Evolutionary conservation across 2,888 invertebrate species (phyloP).

Genomic region (Limnephilus rhombicus): DNA sequence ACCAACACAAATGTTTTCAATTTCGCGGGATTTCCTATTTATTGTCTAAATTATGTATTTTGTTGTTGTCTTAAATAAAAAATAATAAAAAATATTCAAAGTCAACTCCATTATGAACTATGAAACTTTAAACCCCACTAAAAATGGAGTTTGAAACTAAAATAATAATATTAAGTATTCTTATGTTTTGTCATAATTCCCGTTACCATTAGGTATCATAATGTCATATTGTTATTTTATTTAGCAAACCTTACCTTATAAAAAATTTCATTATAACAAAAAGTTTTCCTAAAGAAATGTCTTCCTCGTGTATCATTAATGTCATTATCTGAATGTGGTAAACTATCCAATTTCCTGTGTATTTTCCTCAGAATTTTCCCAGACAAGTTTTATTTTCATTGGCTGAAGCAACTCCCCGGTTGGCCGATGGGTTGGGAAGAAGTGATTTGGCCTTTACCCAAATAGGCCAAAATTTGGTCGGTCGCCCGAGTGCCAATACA

Average conservation of each 20-base stretch:
- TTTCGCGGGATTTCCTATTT: no score
- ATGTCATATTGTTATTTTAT: neutral
- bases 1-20: no score
- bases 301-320: neutral
- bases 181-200: no score
- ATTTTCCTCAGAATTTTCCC: slow-evolving; percentile 7
- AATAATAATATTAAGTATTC: no score
- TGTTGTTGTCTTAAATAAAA: no score
- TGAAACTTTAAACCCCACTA: no score
- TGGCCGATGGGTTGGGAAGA: neutral
- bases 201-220: no score
- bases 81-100: no score
- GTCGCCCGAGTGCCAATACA: slow-evolving; percentile 25
- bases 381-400: slow-evolving; percentile 22
- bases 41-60: no score
- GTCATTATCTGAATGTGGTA: neutral
- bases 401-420: neutral
- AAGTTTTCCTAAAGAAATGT: neutral
- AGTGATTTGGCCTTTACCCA: slow-evolving; percentile 52
- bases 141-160: no score
- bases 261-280: neutral
- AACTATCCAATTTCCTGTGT: slow-evolving; percentile 29
- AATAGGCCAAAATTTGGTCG: slow-evolving; percentile 53
- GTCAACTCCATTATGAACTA: no score
- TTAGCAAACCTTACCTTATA: neutral